Percentiles rank a stretch among this genome's conserved stretches.
Conservation (phyloP, 2,797 vertebrate species). For the Potorous gilbertii region DNA sequence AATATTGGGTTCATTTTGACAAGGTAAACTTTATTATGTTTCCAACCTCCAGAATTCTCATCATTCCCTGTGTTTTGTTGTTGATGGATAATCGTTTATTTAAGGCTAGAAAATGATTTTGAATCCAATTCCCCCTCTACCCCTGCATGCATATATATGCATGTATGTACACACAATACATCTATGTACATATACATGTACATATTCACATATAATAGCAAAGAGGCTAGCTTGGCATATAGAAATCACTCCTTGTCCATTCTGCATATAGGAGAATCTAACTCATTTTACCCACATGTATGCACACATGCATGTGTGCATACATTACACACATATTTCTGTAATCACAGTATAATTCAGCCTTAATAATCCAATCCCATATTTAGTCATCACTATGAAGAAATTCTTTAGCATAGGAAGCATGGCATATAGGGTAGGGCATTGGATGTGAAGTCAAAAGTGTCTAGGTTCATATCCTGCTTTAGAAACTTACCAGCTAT, state of each 20-base stretch:
- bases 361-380: neutral
- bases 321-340: neutral
- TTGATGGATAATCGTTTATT: neutral
- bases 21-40: neutral
- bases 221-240: neutral
- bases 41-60: neutral
- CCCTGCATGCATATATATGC: too few species aligned
- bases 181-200: neutral
- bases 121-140: neutral
- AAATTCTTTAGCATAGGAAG: neutral
- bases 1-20: neutral
- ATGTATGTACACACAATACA: neutral
- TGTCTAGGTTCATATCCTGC: neutral
- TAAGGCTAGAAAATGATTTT: neutral
- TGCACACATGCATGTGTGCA: neutral
- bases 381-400: neutral
- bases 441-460: neutral
- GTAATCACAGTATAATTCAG: neutral
- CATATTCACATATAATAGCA: neutral
- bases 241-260: neutral
- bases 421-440: neutral
- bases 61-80: neutral
- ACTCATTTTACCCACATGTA: neutral
- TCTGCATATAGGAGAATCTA: neutral
- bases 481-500: neutral